A percentile compares a stretch with the other conserved stretches of the same genome.
phyloP scores from a whole-genome alignment of 1,140 invertebrate genomes.

The Lerema accius region DNA sequence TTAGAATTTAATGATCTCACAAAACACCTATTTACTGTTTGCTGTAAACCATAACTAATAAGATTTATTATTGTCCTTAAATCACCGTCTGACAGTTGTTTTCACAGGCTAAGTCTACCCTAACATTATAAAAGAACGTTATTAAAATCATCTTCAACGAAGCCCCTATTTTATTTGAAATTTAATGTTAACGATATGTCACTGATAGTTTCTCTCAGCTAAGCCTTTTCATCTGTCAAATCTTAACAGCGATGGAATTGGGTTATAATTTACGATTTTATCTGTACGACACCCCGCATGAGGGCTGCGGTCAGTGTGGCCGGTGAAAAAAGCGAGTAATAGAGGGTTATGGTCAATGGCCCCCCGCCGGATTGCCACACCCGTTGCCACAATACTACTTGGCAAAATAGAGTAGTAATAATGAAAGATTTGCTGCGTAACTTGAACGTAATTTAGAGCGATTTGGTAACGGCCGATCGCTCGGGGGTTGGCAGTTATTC shows the following conservation, averaged over 20 bases:
- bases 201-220: constrained; percentile 57
- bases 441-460: constrained; percentile 70
- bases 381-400: constrained; percentile 73
- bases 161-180: constrained; percentile 68
- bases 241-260: constrained; percentile 78
- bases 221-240: constrained; percentile 82
- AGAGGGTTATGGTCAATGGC: constrained; percentile 63
- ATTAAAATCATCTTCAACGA: constrained; percentile 2
- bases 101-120: constrained; percentile 1
- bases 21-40: constrained; percentile 4
- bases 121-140: constrained; percentile 12
- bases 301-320: constrained; percentile 73
- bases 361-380: constrained; percentile 57
- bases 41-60: neutral
- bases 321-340: constrained; percentile 64
- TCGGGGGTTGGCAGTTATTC: constrained; percentile 50
- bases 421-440: constrained; percentile 68
- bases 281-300: constrained; percentile 70
- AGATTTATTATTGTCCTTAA: constrained; percentile 22
- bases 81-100: constrained; percentile 11
- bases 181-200: constrained; percentile 67
- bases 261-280: constrained; percentile 83
- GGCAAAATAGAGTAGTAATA: constrained; percentile 77
- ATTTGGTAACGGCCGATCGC: constrained; percentile 56
- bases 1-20: neutral